Evolutionary conservation across 1,140 invertebrate genomes (phyloP).

Genomic region (Chrysomallon squamiferum): DNA sequence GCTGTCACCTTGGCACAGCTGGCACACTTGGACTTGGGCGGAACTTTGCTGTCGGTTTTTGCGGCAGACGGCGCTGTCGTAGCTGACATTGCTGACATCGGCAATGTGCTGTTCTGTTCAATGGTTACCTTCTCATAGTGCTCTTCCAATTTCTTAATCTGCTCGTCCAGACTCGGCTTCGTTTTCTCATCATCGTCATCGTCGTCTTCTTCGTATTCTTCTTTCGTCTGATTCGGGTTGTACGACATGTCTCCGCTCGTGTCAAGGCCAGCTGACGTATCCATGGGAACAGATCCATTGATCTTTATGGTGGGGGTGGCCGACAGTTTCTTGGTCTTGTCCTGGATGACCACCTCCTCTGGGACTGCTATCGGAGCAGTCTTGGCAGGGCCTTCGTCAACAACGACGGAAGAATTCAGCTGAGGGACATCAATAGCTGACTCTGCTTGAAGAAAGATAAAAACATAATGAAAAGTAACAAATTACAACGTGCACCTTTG

Average conservation of each 20-base stretch:
- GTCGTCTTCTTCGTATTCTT: slow-evolving; percentile 36
- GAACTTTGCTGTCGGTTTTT: slow-evolving; percentile 7
- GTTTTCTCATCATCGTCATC: slow-evolving; percentile 27
- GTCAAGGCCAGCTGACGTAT: slow-evolving; percentile 9
- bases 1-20: slow-evolving; percentile 22
- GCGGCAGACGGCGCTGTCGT: slow-evolving; percentile 11
- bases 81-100: slow-evolving; percentile 12
- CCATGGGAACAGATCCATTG: not conserved
- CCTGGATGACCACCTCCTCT: slow-evolving; percentile 15
- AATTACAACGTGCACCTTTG: no score
- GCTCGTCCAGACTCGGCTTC: slow-evolving; percentile 46
- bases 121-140: slow-evolving; percentile 31
- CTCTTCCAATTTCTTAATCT: slow-evolving; percentile 48
- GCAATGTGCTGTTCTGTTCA: slow-evolving; percentile 32
- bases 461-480: no score
- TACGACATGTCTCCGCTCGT: slow-evolving; percentile 36
- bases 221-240: slow-evolving; percentile 41
- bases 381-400: slow-evolving; percentile 18
- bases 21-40: slow-evolving; percentile 17
- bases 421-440: slow-evolving; percentile 37
- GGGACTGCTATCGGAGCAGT: slow-evolving; percentile 16
- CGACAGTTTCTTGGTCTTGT: not conserved
- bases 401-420: not conserved
- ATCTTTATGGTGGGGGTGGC: not conserved
- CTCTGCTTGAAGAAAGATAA: no score